Evolutionary conservation across 2,797 vertebrate genomes (phyloP).

Genomic region (Orientallactaga sibirica): DNA sequence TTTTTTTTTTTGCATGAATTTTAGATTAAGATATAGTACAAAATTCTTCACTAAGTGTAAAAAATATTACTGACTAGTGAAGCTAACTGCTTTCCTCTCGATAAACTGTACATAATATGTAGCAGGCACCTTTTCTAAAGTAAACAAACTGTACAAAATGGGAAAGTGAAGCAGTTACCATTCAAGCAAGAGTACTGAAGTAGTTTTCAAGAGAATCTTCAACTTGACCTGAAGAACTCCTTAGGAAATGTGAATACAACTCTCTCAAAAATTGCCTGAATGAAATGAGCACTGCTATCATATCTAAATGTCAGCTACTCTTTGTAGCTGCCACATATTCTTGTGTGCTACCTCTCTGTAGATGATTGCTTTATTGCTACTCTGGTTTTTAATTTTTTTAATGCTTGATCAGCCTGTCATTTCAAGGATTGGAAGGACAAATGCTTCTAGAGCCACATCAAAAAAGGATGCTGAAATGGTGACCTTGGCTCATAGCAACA

Average conservation of each 20-base stretch:
- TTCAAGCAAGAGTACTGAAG: constrained; percentile 41
- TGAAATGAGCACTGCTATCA: constrained; percentile 60
- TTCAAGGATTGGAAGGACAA: constrained; percentile 39
- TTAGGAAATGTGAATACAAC: constrained; percentile 32
- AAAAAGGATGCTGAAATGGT: not conserved
- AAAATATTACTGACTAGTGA: not conserved
- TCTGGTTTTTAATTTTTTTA: constrained; percentile 46
- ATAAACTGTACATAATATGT: not conserved
- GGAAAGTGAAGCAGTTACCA: constrained; percentile 42
- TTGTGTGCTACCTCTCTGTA: constrained; percentile 8
- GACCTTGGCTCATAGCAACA: not conserved
- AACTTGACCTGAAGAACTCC: constrained; percentile 56
- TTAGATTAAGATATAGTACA: not conserved
- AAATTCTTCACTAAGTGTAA: not conserved
- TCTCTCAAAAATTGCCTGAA: constrained; percentile 67
- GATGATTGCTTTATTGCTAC: constrained; percentile 60
- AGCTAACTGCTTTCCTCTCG: constrained; percentile 22
- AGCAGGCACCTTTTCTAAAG: not conserved
- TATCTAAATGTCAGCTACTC: constrained; percentile 68
- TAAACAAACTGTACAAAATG: constrained; percentile 32
- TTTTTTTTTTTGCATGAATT: not conserved
- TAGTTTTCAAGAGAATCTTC: constrained; percentile 63
- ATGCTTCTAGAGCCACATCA: not conserved
- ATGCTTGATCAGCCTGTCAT: constrained; percentile 31
- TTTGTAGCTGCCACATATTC: constrained; percentile 58